Conservation (phyloP, 2,888 invertebrate species). For the Melieria picta region DNA sequence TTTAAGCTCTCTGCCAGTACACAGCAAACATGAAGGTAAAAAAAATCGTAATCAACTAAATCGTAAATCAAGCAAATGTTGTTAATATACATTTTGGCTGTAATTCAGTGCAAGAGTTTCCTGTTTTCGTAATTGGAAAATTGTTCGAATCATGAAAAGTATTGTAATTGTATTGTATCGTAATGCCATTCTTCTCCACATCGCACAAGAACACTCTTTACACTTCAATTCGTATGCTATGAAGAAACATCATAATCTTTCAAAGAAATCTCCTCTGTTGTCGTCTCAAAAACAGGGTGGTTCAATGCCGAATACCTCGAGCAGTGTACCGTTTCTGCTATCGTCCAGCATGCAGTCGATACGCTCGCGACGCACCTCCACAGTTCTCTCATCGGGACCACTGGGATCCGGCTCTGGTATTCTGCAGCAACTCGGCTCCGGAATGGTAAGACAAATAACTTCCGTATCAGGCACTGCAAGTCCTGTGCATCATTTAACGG, state of each 20-base stretch:
- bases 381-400: conserved; percentile 74
- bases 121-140: no score
- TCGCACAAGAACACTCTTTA: conserved; percentile 35
- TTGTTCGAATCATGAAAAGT: no score
- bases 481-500: conserved; percentile 68
- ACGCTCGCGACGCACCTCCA: conserved; percentile 78
- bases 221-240: conserved; percentile 13
- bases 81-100: no score
- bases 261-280: conserved; percentile 69
- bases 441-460: conserved; percentile 90
- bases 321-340: conserved; percentile 86
- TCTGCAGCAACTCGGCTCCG: conserved; percentile 89
- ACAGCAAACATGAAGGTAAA: no score
- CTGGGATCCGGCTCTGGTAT: conserved; percentile 77
- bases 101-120: no score
- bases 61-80: no score
- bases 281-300: conserved; percentile 76
- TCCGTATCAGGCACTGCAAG: conserved; percentile 73
- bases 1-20: no score
- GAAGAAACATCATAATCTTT: conserved; percentile 54
- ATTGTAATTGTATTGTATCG: no score
- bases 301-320: conserved; percentile 90
- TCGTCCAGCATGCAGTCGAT: conserved; percentile 83
- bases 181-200: neutral
- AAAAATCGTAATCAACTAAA: no score